These are phyloP conservation scores for Pyrrhia umbra DNA, from an alignment of 2,888 invertebrate species.

Conservation along the genomic window DNA sequence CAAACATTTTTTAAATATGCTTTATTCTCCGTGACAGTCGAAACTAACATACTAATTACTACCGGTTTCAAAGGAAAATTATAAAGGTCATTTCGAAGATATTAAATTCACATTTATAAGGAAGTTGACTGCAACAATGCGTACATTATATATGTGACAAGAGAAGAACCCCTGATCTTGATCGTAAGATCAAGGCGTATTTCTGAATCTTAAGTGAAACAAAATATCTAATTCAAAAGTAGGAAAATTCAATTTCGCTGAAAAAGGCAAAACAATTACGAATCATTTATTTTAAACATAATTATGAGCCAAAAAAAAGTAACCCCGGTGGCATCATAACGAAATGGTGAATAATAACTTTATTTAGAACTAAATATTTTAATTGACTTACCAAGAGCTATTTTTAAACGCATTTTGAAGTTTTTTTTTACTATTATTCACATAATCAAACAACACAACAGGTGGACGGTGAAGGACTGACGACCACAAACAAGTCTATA, in stretches of 20 bases:
- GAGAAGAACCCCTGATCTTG: neutral
- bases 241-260: neutral
- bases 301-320: no score
- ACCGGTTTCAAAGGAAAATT: conserved; percentile 36
- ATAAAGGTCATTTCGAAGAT: conserved; percentile 15
- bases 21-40: neutral
- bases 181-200: conserved; percentile 19
- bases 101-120: conserved; percentile 17
- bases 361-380: neutral
- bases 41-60: neutral
- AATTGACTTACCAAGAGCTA: conserved; percentile 53
- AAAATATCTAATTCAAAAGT: neutral
- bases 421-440: conserved; percentile 27
- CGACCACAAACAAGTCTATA: conserved; percentile 37
- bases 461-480: neutral
- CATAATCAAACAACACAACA: conserved; percentile 39
- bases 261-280: neutral
- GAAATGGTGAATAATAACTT: neutral
- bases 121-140: neutral
- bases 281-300: neutral
- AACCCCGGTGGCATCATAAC: no score
- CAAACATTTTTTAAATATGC: neutral
- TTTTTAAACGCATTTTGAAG: conserved; percentile 42
- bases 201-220: no score
- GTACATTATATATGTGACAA: neutral